These are phyloP conservation scores for Paragorgia papillata DNA, from an alignment of 92 coral and sea anemone genomes.

Conservation along the genomic window DNA sequence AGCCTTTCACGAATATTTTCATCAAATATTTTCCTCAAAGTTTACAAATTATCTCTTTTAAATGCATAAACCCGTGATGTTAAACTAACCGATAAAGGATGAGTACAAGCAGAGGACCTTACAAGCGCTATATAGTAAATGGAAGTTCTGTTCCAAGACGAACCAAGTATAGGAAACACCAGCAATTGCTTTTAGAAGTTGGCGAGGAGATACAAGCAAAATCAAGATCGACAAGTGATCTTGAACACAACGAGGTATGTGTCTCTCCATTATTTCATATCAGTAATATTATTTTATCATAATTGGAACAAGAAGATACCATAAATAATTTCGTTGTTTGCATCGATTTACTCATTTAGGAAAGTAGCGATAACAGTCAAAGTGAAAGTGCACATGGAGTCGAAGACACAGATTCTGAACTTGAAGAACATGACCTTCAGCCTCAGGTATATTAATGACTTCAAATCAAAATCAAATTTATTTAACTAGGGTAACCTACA, in stretches of 20 bases:
- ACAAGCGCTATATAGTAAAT: constrained; percentile 16
- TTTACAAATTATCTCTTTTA: not conserved
- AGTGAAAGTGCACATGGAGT: no score
- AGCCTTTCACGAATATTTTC: not conserved
- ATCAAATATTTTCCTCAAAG: not conserved
- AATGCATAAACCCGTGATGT: not conserved
- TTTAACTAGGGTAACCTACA: no score
- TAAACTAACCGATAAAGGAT: not conserved
- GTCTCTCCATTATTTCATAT: not conserved
- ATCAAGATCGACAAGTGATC: not conserved
- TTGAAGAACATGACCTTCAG: no score
- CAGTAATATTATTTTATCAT: no score
- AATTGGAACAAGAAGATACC: constrained; percentile 2
- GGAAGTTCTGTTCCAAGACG: constrained; percentile 20
- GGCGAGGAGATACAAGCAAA: not conserved
- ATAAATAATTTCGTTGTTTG: no score
- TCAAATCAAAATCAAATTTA: no score
- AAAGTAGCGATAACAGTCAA: no score
- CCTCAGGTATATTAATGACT: no score
- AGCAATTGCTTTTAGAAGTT: constrained; percentile 18
- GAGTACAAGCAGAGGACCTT: constrained; percentile 16
- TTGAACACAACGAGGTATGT: not conserved
- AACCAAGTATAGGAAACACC: not conserved
- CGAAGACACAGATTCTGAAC: no score
- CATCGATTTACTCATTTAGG: no score